Percentiles rank a stretch among this genome's conserved stretches.
These are phyloP conservation scores for Euphydryas editha DNA, from an alignment of 2,888 invertebrate genomes.

Conservation along the genomic window DNA sequence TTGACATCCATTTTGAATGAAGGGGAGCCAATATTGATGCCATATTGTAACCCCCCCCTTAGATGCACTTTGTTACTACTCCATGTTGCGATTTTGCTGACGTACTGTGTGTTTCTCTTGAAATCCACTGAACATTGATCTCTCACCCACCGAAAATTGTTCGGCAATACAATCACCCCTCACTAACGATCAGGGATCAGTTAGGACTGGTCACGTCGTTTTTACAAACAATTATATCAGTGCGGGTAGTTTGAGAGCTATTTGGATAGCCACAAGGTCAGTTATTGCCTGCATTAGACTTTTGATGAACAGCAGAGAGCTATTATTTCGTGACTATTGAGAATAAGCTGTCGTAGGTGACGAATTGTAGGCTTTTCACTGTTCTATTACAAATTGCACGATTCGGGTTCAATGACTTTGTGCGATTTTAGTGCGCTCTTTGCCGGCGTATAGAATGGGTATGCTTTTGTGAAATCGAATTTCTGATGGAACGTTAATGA, in stretches of 20 bases:
- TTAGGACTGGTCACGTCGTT: conserved; percentile 51
- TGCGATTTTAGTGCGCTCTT: conserved; percentile 20
- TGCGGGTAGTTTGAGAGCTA: conserved; percentile 44
- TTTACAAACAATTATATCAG: conserved; percentile 43
- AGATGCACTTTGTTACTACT: conserved; percentile 74
- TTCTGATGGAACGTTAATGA: conserved; percentile 10
- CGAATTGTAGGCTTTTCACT: conserved; percentile 76
- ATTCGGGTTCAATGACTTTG: conserved; percentile 19
- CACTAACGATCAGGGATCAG: conserved; percentile 50
- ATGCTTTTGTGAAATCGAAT: conserved; percentile 24
- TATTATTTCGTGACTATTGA: conserved; percentile 73
- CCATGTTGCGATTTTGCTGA: conserved; percentile 70
- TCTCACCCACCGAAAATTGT: conserved; percentile 27
- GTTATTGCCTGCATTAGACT: conserved; percentile 41
- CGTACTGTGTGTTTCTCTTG: conserved; percentile 70
- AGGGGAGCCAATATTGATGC: conserved; percentile 67
- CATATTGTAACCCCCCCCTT: conserved; percentile 60
- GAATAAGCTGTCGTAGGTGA: conserved; percentile 77
- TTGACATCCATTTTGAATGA: conserved; percentile 54
- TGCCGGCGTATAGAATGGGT: conserved; percentile 8
- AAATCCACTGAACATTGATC: conserved; percentile 55
- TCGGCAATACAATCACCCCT: conserved; percentile 17
- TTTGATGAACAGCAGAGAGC: conserved; percentile 43
- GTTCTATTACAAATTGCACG: conserved; percentile 57
- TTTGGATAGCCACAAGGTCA: conserved; percentile 42